Percentiles rank a stretch among this genome's conserved stretches.
Conservation (phyloP, 1,140 invertebrate species). For the Adelges cooleyi region DNA sequence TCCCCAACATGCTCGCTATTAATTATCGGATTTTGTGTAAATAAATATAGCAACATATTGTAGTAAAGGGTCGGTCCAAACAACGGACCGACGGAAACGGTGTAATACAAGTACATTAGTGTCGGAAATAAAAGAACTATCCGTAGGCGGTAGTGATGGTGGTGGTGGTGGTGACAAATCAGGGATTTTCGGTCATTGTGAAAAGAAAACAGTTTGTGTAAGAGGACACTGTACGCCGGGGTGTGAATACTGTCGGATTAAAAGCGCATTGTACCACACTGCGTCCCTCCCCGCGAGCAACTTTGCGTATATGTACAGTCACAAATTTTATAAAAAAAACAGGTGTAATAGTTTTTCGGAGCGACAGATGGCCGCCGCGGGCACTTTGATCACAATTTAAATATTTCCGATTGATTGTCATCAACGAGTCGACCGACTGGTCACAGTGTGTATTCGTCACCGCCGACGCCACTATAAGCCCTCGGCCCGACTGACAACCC, state of each 20-base stretch:
- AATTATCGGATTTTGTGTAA: too few species aligned
- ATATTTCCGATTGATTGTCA: constrained; percentile 29
- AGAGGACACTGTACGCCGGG: constrained; percentile 18
- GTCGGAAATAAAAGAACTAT: background rate
- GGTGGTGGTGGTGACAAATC: background rate
- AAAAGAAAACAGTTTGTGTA: constrained; percentile 28
- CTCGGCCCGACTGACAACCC: background rate
- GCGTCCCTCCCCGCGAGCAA: background rate
- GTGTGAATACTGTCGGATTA: constrained; percentile 17
- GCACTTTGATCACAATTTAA: constrained; percentile 29
- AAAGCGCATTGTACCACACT: background rate
- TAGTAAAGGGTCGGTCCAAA: too few species aligned
- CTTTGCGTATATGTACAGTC: background rate
- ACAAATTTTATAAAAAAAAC: background rate
- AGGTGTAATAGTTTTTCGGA: constrained; percentile 10
- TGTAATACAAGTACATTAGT: background rate
- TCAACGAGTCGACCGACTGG: background rate
- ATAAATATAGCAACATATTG: too few species aligned
- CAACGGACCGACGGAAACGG: too few species aligned
- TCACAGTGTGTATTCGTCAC: constrained; percentile 17
- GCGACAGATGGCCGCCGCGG: constrained; percentile 10
- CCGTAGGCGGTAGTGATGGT: background rate
- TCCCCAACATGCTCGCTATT: too few species aligned
- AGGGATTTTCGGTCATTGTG: constrained; percentile 9
- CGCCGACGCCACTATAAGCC: background rate